Evolutionary conservation across 2,797 vertebrate genomes (phyloP), one percentile per base, ranked within the genome.

Genomic region (Tarsius wallacei): DNA sequence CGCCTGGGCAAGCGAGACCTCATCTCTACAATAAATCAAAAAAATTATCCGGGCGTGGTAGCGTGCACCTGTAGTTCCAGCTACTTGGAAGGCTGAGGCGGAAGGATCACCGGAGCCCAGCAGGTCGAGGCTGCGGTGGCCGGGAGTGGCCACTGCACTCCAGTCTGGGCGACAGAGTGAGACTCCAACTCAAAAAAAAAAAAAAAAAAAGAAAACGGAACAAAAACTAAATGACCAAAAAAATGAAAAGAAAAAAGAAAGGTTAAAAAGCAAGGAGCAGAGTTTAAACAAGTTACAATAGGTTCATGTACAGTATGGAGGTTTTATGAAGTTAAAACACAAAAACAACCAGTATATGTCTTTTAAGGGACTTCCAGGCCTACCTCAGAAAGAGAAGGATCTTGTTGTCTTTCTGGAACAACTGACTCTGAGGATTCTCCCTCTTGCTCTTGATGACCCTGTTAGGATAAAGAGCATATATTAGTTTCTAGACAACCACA

Each of bases 331-430:
- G 49, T 71, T 68, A 82, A 76, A 90, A 53, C 3, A 33, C 31
- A 68, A 70, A 96, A 77, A 55, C 1, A 89, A 73, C 12, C 28
- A 90, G 47, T 36, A 83, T 36, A 83, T 70, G 4, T 26, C 47
- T 95, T 95, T 78, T 82, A 70, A 93, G 83, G 80, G 36, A 89
- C 33, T 47, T 64, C 57, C 85, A 87, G 31, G 31, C 89, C 76
- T 98, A 98, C 97, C 97, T 97, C 97, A 95, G 94, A 93, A 85
- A 96, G 49, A 93, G 94, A 95, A 61, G 89, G 47, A 76, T 94
- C 96, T 92, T 94, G 92, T 26, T 95, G 93, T 89, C 91, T 93
- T 84, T 96, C 97, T 66, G 87, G 33, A 96, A 83, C 68, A 87
- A 74, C 12, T 55, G 96, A 97, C 19, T 91, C 94, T 85, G 97